phyloP scores from a whole-genome alignment of 2,113 vertebrate species.

The Thomomys bottae region DNA sequence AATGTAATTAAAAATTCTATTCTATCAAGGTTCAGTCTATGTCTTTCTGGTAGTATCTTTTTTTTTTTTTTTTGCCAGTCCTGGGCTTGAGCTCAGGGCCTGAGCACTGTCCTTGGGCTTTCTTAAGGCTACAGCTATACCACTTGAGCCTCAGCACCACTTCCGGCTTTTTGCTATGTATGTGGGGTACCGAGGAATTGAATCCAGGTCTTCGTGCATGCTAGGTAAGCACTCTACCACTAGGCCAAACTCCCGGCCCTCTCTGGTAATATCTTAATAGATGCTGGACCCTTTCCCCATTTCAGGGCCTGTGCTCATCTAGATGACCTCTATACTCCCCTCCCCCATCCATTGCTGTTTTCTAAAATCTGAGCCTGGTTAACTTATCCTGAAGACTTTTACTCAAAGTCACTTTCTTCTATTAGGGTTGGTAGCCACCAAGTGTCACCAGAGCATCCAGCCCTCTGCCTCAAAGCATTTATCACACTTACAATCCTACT shows the following conservation, averaged over 20 bases:
- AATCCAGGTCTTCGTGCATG: too few species aligned
- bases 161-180: too few species aligned
- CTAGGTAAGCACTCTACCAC: too few species aligned
- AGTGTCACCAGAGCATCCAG: neutral
- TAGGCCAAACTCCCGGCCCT: too few species aligned
- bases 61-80: too few species aligned
- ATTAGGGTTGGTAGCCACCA: neutral
- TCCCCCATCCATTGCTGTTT: neutral
- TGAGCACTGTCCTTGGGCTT: too few species aligned
- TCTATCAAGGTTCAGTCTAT: neutral
- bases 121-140: too few species aligned
- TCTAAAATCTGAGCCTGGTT: neutral
- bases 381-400: neutral
- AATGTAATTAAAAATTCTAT: too few species aligned
- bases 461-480: neutral
- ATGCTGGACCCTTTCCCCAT: neutral
- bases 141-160: too few species aligned
- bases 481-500: conserved; percentile 3
- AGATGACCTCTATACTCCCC: neutral
- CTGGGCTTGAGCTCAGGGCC: too few species aligned
- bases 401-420: neutral
- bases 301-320: neutral
- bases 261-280: neutral
- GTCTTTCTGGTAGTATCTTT: neutral
- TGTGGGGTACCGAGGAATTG: too few species aligned